phyloP scores from a whole-genome alignment of 2,797 vertebrate genomes.

The Steatocranus sp. region DNA sequence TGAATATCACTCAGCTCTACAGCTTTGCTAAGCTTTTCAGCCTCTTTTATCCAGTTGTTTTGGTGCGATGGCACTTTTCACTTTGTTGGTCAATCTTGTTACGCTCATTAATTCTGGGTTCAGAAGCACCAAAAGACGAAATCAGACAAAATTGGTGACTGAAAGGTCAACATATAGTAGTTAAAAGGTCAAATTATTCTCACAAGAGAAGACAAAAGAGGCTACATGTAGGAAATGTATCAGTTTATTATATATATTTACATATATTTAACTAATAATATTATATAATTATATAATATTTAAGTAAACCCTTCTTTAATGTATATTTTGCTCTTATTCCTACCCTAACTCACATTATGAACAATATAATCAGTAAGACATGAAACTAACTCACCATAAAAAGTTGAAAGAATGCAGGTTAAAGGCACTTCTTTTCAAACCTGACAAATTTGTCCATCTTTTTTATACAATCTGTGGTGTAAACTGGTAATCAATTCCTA shows the following conservation, averaged over 20 bases:
- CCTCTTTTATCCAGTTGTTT: neutral
- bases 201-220: neutral
- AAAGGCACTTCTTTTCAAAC: neutral
- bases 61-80: neutral
- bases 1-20: neutral
- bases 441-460: neutral
- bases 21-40: neutral
- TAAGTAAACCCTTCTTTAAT: neutral
- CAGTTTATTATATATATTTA: neutral
- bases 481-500: neutral
- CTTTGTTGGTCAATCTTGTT: neutral
- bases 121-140: neutral
- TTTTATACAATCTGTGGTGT: neutral
- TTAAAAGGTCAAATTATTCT: neutral
- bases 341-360: rapidly evolving
- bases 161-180: neutral
- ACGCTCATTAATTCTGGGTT: neutral
- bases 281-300: too few relatives aligned
- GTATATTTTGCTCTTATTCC: rapidly evolving
- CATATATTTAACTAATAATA: too few relatives aligned
- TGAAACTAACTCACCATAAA: neutral
- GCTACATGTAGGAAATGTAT: neutral
- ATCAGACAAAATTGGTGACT: rapidly evolving
- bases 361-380: neutral
- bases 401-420: neutral